These are phyloP conservation scores for Poecile atricapillus DNA, from an alignment of 2,113 vertebrate genomes.

Conservation along the genomic window DNA sequence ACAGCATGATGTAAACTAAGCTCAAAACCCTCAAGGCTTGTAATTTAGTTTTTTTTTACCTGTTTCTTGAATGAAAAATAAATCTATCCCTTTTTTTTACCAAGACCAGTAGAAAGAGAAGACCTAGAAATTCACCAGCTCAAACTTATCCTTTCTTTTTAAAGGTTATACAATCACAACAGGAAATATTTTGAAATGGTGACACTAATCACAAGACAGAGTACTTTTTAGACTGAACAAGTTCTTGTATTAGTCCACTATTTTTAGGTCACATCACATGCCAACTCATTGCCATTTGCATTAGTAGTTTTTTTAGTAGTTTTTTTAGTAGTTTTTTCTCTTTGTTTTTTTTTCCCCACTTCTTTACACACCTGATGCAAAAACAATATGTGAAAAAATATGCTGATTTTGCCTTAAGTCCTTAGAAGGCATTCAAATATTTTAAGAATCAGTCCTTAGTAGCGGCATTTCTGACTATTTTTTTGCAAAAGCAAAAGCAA, in stretches of 20 bases:
- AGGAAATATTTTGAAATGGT: slow-evolving; percentile 64
- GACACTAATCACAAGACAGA: slow-evolving; percentile 48
- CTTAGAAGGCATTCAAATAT: neutral
- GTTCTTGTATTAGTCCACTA: neutral
- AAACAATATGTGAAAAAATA: neutral
- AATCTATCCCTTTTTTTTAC: neutral
- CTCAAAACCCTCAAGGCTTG: neutral
- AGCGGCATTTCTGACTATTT: neutral
- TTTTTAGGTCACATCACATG: slow-evolving; percentile 27
- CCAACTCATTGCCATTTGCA: neutral
- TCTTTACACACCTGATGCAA: neutral
- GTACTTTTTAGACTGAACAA: neutral
- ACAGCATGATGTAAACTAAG: neutral
- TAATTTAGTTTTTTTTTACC: neutral
- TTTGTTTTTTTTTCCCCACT: neutral
- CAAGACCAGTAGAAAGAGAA: neutral
- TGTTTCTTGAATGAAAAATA: neutral
- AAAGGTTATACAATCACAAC: slow-evolving; percentile 19
- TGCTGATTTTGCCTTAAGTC: neutral
- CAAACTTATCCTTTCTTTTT: neutral
- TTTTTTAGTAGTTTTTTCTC: neutral
- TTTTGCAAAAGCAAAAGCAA: neutral
- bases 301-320: neutral
- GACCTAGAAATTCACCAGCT: neutral
- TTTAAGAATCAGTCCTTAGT: neutral